Percentiles rank a stretch among this genome's conserved stretches.
Evolutionary conservation across 1,140 invertebrate genomes (phyloP).

Genomic region (Drosophila rhopaloa): DNA sequence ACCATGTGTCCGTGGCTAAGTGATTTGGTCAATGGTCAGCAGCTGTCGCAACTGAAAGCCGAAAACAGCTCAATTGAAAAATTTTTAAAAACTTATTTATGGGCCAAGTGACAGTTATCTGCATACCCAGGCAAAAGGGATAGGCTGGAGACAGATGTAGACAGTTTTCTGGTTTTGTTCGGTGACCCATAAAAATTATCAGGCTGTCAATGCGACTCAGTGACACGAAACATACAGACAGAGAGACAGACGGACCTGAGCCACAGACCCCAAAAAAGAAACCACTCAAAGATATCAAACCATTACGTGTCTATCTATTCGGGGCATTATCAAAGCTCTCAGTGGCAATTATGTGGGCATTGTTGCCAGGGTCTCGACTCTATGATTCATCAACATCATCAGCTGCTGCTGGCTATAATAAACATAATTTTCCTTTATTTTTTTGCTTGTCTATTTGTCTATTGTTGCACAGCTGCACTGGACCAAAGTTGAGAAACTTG

Average conservation of each 20-base stretch:
- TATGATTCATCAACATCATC: constrained; percentile 58
- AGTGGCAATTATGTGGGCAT: constrained; percentile 61
- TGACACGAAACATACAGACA: constrained; percentile 17
- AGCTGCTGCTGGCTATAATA: constrained; percentile 45
- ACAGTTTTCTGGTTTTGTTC: constrained; percentile 31
- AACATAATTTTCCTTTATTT: constrained; percentile 36
- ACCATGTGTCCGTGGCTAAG: constrained; percentile 18
- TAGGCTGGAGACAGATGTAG: constrained; percentile 33
- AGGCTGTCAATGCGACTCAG: constrained; percentile 43
- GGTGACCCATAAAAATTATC: constrained; percentile 51
- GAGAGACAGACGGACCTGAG: constrained; percentile 16
- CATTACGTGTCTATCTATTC: constrained; percentile 40
- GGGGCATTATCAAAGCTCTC: constrained; percentile 51
- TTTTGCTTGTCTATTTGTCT: constrained; percentile 21
- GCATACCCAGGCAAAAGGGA: constrained; percentile 18
- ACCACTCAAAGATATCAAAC: constrained; percentile 45
- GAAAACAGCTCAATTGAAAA: constrained; percentile 51
- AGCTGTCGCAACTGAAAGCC: constrained; percentile 42
- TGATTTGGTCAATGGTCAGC: constrained; percentile 47
- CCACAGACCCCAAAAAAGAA: constrained; percentile 1
- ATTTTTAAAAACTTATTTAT: constrained; percentile 38
- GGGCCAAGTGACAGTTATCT: constrained; percentile 31
- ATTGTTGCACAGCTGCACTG: constrained; percentile 43
- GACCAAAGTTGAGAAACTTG: constrained; percentile 19
- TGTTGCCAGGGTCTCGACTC: constrained; percentile 46